Percentiles rank a stretch among this genome's conserved stretches.
These are phyloP conservation scores for Monopterus albus DNA, from an alignment of 2,113 vertebrate species.

Conservation along the genomic window DNA sequence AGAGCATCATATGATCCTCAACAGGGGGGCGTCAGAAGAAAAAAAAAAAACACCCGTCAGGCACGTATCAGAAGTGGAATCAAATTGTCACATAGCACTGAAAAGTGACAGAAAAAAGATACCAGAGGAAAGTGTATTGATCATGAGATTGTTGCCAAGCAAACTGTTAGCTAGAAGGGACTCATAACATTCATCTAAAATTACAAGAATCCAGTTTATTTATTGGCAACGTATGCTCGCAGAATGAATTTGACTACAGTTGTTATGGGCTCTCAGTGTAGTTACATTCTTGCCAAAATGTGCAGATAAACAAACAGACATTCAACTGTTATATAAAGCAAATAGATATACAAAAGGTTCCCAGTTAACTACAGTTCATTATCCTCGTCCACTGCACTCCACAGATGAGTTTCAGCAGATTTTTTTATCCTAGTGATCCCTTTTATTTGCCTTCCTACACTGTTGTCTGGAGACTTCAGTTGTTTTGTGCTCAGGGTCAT, in stretches of 20 bases:
- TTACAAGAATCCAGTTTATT: conserved; percentile 24
- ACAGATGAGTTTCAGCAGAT: not conserved
- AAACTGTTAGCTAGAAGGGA: conserved; percentile 9
- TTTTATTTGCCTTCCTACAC: not conserved
- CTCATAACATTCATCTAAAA: conserved; percentile 13
- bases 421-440: conserved; percentile 14
- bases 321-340: conserved; percentile 19
- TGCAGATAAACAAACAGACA: conserved; percentile 39
- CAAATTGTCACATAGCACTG: conserved; percentile 26
- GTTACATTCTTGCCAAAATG: conserved; percentile 22
- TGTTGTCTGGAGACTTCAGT: conserved; percentile 10
- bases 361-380: not conserved
- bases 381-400: not conserved
- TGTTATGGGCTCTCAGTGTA: conserved; percentile 24
- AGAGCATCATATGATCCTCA: conserved; percentile 73
- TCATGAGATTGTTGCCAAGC: conserved; percentile 16
- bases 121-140: conserved; percentile 12
- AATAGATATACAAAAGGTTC: conserved; percentile 3
- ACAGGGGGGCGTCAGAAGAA: conserved; percentile 45
- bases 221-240: conserved; percentile 19
- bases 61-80: conserved; percentile 54
- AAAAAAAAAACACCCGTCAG: conserved; percentile 47
- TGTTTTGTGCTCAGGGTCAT: conserved; percentile 15
- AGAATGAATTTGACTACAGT: conserved; percentile 32
- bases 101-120: conserved; percentile 8